Evolutionary conservation across 2,113 vertebrate species (phyloP).

Genomic region (Dasypus novemcinctus): DNA sequence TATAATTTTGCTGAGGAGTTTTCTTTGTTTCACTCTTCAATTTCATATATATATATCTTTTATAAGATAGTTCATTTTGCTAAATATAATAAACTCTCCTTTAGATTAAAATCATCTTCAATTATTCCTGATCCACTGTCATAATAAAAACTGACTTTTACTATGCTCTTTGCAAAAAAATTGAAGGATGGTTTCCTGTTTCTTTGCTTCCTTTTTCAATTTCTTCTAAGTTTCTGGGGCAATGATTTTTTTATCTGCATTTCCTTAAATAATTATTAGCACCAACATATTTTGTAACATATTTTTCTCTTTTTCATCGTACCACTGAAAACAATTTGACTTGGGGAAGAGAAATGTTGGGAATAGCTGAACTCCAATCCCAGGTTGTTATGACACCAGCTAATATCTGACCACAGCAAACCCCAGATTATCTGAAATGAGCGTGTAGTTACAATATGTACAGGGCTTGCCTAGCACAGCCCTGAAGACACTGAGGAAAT

Average conservation of each 20-base stretch:
- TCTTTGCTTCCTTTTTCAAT: background rate
- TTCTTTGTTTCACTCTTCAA: background rate
- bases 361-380: background rate
- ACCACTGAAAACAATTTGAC: background rate
- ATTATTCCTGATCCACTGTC: background rate
- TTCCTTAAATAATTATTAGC: background rate
- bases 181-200: background rate
- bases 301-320: background rate
- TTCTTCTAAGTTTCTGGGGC: background rate
- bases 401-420: background rate
- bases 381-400: background rate
- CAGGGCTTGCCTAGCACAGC: background rate
- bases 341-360: background rate
- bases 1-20: background rate
- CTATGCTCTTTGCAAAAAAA: background rate
- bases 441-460: background rate
- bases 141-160: background rate
- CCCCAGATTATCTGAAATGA: background rate
- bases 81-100: constrained; percentile 24
- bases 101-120: background rate
- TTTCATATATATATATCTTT: background rate
- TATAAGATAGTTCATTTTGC: background rate
- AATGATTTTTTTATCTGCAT: background rate
- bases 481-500: background rate
- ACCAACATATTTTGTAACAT: background rate